Evolutionary conservation across 2,888 invertebrate species (phyloP), one percentile per base, ranked within the genome.

Genomic region (Amblyteles armatorius): DNA sequence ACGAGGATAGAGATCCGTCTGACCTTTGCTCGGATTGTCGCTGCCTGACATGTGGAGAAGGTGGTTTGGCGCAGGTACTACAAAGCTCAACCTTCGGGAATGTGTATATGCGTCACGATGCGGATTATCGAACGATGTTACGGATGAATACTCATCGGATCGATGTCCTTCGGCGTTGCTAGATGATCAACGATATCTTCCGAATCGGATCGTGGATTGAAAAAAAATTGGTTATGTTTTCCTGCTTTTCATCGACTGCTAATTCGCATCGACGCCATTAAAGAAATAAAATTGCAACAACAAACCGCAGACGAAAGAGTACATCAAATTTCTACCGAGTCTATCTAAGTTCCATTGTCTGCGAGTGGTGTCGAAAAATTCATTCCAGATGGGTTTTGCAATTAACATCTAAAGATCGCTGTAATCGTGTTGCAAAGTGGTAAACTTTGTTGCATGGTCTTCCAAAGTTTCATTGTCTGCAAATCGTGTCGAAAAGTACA

Each of bases 21-120:
- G 85, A 78, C 84, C 85, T 84, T 85, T 87, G 71, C 71, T 68
- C 81, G 81, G 69, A 83, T 74, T 55, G 81, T 68, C 60, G 82
- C 68, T 52, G 63, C 65, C 81, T 86, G 84, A 89, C 83, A 88
- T 88, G 87, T 89, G 90, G 88, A 85, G 83, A 50, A 90, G 77
- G 83, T 88, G 87, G 87, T 87, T 87, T 78, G 76, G 87, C 52
- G 33, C 87, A 88, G 87, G 88, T 88, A 87, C 67, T 60, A 22
- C n/a, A 55, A 22, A 22, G 55, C 55, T 55, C 55, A 22, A 55
- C 22, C 55, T 55, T 55, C 22, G 22, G 11, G 55, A 55, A 7
- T 22, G 22, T 19, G 22, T 55, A 55, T 22, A 55, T 48, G 44
- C 44, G 55, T 22, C 2, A 19, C 55, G 55, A 55, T 55, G 22